These are phyloP conservation scores for Drosophila leonis DNA, from an alignment of 2,888 invertebrate genomes.

Conservation along the genomic window DNA sequence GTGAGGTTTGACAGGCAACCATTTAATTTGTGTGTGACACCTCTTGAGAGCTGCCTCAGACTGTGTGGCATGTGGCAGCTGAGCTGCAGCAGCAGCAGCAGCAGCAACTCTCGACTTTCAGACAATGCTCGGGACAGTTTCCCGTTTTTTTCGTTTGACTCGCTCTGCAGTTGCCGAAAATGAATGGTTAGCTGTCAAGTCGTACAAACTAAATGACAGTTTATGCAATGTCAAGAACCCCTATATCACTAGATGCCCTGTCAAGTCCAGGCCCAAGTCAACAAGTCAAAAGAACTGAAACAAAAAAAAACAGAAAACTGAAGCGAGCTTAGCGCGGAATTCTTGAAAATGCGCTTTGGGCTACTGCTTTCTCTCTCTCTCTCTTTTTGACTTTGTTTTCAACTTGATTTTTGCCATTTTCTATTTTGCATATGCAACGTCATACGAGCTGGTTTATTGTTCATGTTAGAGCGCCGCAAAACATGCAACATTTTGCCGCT, in stretches of 20 bases:
- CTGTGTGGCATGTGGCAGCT: conserved; percentile 21
- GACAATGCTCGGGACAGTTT: conserved; percentile 26
- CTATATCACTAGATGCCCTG: conserved; percentile 39
- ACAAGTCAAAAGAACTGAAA: conserved; percentile 48
- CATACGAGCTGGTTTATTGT: conserved; percentile 26
- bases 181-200: conserved; percentile 77
- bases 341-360: conserved; percentile 40
- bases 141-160: conserved; percentile 24
- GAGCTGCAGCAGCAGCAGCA: conserved; percentile 25
- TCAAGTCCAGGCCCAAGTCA: conserved; percentile 55
- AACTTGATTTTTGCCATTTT: conserved; percentile 8
- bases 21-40: conserved; percentile 69
- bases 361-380: background rate
- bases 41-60: conserved; percentile 33
- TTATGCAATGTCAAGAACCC: conserved; percentile 68
- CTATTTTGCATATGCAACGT: conserved; percentile 21
- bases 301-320: conserved; percentile 6
- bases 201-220: conserved; percentile 77
- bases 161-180: conserved; percentile 48
- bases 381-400: background rate
- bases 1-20: conserved; percentile 44
- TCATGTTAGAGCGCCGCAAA: conserved; percentile 50
- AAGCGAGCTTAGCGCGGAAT: conserved; percentile 44
- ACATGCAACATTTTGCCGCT: conserved; percentile 54
- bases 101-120: conserved; percentile 10